Base-by-base conservation (phyloP, 2,888 invertebrate species). In the Eristalis arbustorum region DNA sequence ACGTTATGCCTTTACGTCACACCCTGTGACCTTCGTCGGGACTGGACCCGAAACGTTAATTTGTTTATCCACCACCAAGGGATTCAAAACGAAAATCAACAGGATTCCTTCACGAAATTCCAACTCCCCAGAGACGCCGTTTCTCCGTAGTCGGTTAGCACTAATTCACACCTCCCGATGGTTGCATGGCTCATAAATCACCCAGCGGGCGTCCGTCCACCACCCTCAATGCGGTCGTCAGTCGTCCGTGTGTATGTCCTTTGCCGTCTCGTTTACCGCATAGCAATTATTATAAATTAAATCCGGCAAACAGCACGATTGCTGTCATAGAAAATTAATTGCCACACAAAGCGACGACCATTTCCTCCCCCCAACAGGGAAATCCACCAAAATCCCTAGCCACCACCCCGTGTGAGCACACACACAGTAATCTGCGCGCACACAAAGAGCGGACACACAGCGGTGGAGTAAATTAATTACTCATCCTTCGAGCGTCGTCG, bases 241-340 rank as follows among this genome's bases (percentile, higher is more conserved):
- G 34, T 13, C 13, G 40, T 42, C n/a, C n/a, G 42, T 14, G 42
- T 42, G 42, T 18, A 71, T 72, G 63, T 72, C 49, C 49, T 73
- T 34, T 49, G 61, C 22, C 66, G 61, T 67, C 66, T 49, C 61
- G 34, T 72, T 78, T 72, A 71, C 64, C 72, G 59, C 61, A 57
- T 31, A 23, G 34, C 59, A 79, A 72, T 79, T 79, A 79, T 67
- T 79, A 72, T 79, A 79, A 79, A 79, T 79, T 79, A 61, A 79
- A 67, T 72, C 72, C 72, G 66, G 66, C 59, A 67, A 79, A 66
- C 79, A 79, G 79, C 66, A 79, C 66, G 79, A 79, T 66, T 79
- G 31, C 66, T 72, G 79, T 61, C 79, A 72, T 72, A 79, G 66
- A 67, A 72, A 72, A 79, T 72, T 72, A 79, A 79, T 79, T 72